These are phyloP conservation scores for Aurelia aurita DNA, from an alignment of 30 jellyfish, hydroid and myxozoan species.

Conservation along the genomic window DNA sequence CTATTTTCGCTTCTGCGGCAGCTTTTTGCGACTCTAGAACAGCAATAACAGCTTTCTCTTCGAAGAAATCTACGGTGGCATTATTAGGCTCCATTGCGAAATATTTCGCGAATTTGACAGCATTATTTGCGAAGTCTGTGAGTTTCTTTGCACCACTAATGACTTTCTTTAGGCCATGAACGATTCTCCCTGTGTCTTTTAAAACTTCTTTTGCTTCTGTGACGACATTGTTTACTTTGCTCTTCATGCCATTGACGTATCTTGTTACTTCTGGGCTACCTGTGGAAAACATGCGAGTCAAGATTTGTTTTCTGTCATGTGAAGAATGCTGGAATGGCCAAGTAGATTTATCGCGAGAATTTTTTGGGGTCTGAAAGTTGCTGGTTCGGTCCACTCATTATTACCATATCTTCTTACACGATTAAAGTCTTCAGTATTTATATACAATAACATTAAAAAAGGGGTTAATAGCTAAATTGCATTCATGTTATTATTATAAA, in stretches of 20 bases:
- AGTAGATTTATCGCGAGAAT: too few relatives aligned
- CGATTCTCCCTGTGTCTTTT: conserved; percentile 70
- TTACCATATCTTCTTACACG: too few relatives aligned
- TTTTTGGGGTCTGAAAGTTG: too few relatives aligned
- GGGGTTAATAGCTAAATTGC: too few relatives aligned
- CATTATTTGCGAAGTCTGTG: conserved; percentile 77
- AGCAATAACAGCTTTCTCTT: conserved; percentile 94
- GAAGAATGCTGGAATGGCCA: too few relatives aligned
- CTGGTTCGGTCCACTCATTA: too few relatives aligned
- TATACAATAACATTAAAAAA: too few relatives aligned
- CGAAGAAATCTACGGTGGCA: conserved; percentile 89
- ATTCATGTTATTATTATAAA: too few relatives aligned
- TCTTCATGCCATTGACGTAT: conserved; percentile 33
- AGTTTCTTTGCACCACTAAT: conserved; percentile 78
- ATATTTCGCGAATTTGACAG: conserved; percentile 88
- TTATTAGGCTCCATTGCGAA: conserved; percentile 86
- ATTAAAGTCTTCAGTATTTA: too few relatives aligned
- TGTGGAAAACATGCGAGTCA: background rate
- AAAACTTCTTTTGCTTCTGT: conserved; percentile 82
- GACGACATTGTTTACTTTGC: conserved; percentile 76
- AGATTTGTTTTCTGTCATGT: too few relatives aligned
- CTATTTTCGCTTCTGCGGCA: conserved; percentile 87
- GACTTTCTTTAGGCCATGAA: conserved; percentile 79
- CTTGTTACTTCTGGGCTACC: conserved; percentile 31
- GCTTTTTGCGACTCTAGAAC: conserved; percentile 92